A percentile compares a stretch with the other conserved stretches of the same genome.
These are phyloP conservation scores for Myioborus miniatus DNA, from an alignment of 2,797 vertebrate species.

Conservation along the genomic window DNA sequence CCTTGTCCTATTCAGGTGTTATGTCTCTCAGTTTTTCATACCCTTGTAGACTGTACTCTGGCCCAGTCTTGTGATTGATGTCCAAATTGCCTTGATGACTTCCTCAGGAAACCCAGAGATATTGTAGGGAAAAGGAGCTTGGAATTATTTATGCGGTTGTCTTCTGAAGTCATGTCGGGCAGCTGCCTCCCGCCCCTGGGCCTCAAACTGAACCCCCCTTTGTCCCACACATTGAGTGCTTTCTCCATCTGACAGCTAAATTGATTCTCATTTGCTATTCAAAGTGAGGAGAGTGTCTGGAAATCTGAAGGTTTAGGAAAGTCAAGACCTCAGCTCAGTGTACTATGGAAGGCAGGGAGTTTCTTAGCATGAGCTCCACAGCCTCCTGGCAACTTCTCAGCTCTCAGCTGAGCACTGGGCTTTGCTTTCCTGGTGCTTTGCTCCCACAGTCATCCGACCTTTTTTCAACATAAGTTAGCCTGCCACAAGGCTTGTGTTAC, in stretches of 20 bases:
- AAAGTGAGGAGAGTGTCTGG: background rate
- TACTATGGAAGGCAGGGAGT: background rate
- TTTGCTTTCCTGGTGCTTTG: constrained; percentile 3
- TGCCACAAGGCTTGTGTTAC: constrained; percentile 44
- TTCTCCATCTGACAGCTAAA: constrained; percentile 14
- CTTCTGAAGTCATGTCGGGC: background rate
- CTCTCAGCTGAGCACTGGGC: background rate
- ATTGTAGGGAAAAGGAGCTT: background rate
- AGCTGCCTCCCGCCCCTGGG: background rate
- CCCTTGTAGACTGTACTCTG: rapidly evolving
- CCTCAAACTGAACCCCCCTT: background rate
- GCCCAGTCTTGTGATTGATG: background rate
- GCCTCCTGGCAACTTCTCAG: constrained; percentile 9
- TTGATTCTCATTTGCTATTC: background rate
- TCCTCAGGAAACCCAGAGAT: background rate
- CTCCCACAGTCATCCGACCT: background rate
- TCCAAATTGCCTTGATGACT: background rate
- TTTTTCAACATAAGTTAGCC: constrained; percentile 27
- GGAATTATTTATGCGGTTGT: constrained; percentile 4
- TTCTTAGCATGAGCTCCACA: background rate
- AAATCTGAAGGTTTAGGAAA: background rate
- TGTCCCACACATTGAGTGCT: background rate
- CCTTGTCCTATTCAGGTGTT: background rate
- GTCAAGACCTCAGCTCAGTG: rapidly evolving
- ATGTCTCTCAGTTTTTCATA: background rate